Evolutionary conservation across 2,113 vertebrate genomes (phyloP).

Genomic region (Myiozetetes cayanensis): DNA sequence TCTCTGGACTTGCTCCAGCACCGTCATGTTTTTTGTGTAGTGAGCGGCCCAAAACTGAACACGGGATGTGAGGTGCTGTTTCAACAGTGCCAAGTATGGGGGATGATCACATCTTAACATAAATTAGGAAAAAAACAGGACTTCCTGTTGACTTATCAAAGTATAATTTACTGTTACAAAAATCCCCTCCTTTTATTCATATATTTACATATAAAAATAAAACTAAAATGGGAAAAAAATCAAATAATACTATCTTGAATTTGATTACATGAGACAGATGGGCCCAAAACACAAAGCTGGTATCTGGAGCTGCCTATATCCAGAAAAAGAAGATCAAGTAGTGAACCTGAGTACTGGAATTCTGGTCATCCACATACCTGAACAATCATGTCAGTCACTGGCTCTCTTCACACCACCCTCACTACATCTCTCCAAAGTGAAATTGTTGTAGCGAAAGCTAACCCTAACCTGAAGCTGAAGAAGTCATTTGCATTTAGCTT

Average conservation of each 20-base stretch:
- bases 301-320: neutral
- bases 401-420: neutral
- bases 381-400: neutral
- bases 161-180: neutral
- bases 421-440: neutral
- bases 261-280: neutral
- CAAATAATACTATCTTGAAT: neutral
- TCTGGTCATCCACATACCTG: neutral
- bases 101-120: neutral
- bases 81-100: neutral
- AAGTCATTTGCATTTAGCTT: neutral
- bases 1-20: accelerated
- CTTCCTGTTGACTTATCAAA: neutral
- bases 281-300: neutral
- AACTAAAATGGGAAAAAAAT: neutral
- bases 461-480: neutral
- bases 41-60: neutral
- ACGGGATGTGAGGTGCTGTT: neutral
- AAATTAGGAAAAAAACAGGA: neutral
- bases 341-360: neutral
- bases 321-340: neutral
- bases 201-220: neutral
- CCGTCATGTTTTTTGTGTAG: neutral
- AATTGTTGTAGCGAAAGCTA: neutral
- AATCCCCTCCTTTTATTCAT: accelerated